Conservation (phyloP, 2,888 invertebrate genomes). For the Petrolisthes manimaculis region DNA sequence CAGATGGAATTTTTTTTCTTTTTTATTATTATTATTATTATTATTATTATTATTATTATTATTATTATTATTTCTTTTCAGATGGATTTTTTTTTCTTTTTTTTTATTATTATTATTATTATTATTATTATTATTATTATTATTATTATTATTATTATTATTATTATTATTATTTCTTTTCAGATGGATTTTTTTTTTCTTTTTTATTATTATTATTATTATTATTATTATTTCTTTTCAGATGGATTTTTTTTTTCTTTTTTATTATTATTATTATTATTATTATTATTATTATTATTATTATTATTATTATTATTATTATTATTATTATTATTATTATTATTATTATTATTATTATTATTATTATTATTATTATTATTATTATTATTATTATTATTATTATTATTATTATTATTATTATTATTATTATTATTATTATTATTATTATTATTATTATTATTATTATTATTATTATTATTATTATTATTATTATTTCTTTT, state of each 20-base stretch:
- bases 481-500: no score
- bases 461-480: no score
- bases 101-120: no score
- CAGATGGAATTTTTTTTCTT: no score
- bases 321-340: slow-evolving; percentile 14
- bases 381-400: slow-evolving; percentile 1
- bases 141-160: no score
- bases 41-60: neutral
- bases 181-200: no score
- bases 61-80: neutral
- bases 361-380: neutral
- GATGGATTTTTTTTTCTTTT: no score
- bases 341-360: slow-evolving; percentile 1
- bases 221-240: no score
- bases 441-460: no score
- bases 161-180: no score
- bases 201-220: no score
- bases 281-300: neutral
- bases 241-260: neutral
- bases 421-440: neutral
- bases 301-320: neutral
- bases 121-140: no score
- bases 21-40: neutral
- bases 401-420: slow-evolving; percentile 19
- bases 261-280: neutral